Conservation (phyloP, 2,113 vertebrate genomes). For the Arizona elegans region DNA sequence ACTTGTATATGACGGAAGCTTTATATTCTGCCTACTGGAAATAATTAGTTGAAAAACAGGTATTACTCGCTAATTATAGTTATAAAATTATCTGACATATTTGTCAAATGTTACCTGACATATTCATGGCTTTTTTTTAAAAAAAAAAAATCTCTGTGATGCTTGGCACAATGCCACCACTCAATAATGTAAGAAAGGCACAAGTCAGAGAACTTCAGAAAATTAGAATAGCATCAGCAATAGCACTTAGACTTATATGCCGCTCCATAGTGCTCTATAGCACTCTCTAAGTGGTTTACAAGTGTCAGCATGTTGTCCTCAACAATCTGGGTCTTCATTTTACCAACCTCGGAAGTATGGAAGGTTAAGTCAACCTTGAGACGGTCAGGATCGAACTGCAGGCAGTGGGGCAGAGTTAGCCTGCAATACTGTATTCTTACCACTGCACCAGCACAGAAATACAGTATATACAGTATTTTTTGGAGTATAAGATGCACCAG, state of each 20-base stretch:
- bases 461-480: not conserved
- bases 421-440: not conserved
- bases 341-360: not conserved
- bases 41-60: not conserved
- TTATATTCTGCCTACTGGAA: not conserved
- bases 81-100: not conserved
- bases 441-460: not conserved
- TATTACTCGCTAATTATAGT: not conserved
- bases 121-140: not conserved
- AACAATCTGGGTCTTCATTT: not conserved
- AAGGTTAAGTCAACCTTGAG: not conserved
- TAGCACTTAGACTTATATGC: not conserved
- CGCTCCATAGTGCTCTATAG: no score
- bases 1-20: not conserved
- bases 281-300: not conserved
- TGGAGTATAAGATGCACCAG: no score
- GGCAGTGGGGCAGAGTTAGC: not conserved
- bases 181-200: not conserved
- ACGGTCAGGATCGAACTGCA: not conserved
- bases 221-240: not conserved
- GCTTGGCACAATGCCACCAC: not conserved
- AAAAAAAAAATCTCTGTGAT: not conserved
- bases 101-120: not conserved
- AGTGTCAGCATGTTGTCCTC: no score
- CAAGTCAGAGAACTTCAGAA: not conserved